Evolutionary conservation across 2,888 invertebrate genomes (phyloP), one percentile per base, ranked within the genome.

Genomic region (Byasa hedistus): DNA sequence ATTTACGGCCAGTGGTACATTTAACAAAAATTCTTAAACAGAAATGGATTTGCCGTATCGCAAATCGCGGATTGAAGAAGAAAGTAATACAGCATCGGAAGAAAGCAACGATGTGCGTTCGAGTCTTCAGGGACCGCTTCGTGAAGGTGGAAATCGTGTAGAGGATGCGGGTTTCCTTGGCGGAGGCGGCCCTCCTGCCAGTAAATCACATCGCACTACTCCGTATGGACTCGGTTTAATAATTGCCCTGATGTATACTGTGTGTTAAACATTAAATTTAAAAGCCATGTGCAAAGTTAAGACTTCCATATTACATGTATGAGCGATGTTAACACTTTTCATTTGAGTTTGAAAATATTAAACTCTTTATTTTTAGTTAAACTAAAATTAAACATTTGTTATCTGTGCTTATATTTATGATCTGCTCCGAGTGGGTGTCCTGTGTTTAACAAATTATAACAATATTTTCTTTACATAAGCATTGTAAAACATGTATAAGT

Each of bases 81-180:
- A 91, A 64, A 78, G 79, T 32, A 84, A 87, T 69, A 80, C 85
- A 55, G 76, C 84, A 44, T 74, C 83, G 27, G 91, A 91, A 69
- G 90, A 90, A 73, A 87, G 88, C 68, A 92, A 92, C 69, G 90
- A 92, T 70, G 91, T 94, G 74, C 93, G 94, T 66, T 94, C 93
- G 75, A 94, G 94, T 72, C 93, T 93, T 71, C 94, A 95, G 76
- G 94, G 94, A 57, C 93, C 94, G 2, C 86, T 94, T 48, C 90
- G 94, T 70, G 94, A 94, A 86, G 92, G 94, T 64, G 93, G 91
- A 71, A 86, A 94, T 70, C 71, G 86, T 63, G 80, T 85, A 17
- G 91, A 92, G 73, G 92, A 92, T 72, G 86, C 88, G 1, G 83
- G 86, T 52, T 91, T 87, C 78, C 82, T 91, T 48, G 91, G 87